Evolutionary conservation across 2,797 vertebrate species (phyloP).

Genomic region (Argya squamiceps): DNA sequence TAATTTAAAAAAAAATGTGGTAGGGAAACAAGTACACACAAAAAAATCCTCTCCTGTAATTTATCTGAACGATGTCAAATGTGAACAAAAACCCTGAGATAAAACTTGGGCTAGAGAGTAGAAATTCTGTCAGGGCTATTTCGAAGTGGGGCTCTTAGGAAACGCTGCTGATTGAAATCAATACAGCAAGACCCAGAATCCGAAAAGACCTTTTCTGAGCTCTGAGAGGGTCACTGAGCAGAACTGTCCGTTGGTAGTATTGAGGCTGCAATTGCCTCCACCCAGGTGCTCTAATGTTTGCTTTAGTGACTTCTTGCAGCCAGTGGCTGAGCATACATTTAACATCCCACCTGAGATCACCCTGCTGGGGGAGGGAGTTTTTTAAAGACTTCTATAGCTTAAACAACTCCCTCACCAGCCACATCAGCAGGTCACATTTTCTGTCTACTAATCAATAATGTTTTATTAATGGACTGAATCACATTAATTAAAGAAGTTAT

Average conservation of each 20-base stretch:
- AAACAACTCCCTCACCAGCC: neutral
- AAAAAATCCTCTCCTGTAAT: slow-evolving; percentile 54
- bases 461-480: slow-evolving; percentile 32
- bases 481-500: slow-evolving; percentile 40
- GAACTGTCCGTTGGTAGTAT: slow-evolving; percentile 62
- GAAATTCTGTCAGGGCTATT: slow-evolving; percentile 68
- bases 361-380: slow-evolving; percentile 2
- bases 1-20: slow-evolving; percentile 30
- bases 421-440: neutral
- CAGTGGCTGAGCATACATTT: slow-evolving; percentile 73
- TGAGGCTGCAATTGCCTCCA: slow-evolving; percentile 56
- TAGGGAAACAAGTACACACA: slow-evolving; percentile 29
- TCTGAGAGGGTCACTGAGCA: slow-evolving; percentile 80
- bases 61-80: slow-evolving; percentile 55
- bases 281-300: slow-evolving; percentile 78
- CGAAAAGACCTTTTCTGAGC: slow-evolving; percentile 73
- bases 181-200: slow-evolving; percentile 79
- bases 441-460: slow-evolving; percentile 36
- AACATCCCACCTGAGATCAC: slow-evolving; percentile 30
- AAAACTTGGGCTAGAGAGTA: slow-evolving; percentile 49
- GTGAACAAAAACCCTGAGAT: slow-evolving; percentile 56
- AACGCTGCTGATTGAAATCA: slow-evolving; percentile 83
- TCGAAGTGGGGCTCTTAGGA: slow-evolving; percentile 75
- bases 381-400: neutral
- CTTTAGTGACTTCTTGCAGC: slow-evolving; percentile 75